Base-by-base conservation (phyloP, 1,140 invertebrate genomes). In the Anadara kagoshimensis region DNA sequence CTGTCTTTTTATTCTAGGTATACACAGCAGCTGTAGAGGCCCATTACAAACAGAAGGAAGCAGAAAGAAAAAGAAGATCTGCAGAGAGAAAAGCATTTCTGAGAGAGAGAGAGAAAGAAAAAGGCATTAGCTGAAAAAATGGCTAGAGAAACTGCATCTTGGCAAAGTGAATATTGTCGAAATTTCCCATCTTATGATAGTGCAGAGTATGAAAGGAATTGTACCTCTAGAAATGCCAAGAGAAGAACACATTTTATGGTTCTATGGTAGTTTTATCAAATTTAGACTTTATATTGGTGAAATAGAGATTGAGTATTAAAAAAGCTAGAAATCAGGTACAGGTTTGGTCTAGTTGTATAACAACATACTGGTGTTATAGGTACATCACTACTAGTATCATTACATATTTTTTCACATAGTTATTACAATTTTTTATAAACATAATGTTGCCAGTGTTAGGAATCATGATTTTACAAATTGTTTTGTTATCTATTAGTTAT, bases 11-110 rank as follows among this genome's bases (percentile, higher is more conserved):
- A 56, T 67, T 56, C 20, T 47, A 75, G 73, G 65, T 75, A 7
- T 75, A 75, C 41, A 66, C 73, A 16, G 66, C 73, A 43, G 73
- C 73, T 12, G 22, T 75, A 24, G 69, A 75, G 53, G 73, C 73
- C 12, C 56, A 64, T 24, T 49, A 75, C 16, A 51, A 53, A 65
- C 66, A 65, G 12, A 59, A 59, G 12, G 26, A 58, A 51, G 20
- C 61, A 64, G 59, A 75, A 59, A 64, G 49, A 44, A 26, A 47
- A 43, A 41, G 61, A 54, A 26, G 54, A 69, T 59, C 53, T 58
- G 24, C 29, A 59, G 58, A 69, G 41, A 41, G 47, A 61, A 62
- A 61, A 61, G 43, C 29, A 36, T 41, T 64, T 64, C 36, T 57
- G 43, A 49, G 29, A 16, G 12, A 58, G 73, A 64, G 57, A 75